phyloP scores from a whole-genome alignment of 2,888 invertebrate species.

The Parapristionchus giblindavisi region DNA sequence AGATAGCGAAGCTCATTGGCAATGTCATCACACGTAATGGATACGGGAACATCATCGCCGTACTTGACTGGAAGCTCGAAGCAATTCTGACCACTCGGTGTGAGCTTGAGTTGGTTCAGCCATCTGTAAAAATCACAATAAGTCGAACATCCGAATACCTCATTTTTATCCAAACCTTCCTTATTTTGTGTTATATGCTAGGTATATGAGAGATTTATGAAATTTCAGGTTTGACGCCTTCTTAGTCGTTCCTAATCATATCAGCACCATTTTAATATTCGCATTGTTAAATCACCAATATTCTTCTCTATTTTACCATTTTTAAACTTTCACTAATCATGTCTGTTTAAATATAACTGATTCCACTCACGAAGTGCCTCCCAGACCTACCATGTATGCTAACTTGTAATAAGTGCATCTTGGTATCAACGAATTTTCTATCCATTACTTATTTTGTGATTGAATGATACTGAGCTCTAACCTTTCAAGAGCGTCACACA shows the following conservation, averaged over 20 bases:
- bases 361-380: too few species aligned
- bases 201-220: too few species aligned
- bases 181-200: too few species aligned
- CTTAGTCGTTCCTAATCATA: too few species aligned
- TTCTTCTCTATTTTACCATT: too few species aligned
- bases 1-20: constrained; percentile 51
- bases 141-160: not conserved
- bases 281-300: not conserved
- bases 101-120: constrained; percentile 63
- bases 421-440: too few species aligned
- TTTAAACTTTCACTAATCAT: too few species aligned
- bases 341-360: too few species aligned
- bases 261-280: too few species aligned
- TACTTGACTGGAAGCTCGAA: constrained; percentile 60
- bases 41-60: constrained; percentile 47
- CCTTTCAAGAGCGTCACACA: constrained; percentile 84
- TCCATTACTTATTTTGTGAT: constrained; percentile 38
- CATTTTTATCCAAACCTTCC: not conserved
- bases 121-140: constrained; percentile 50
- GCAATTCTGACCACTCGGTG: constrained; percentile 45
- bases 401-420: too few species aligned
- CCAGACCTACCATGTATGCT: too few species aligned
- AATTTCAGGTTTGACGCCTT: too few species aligned
- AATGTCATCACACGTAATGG: constrained; percentile 53
- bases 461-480: constrained; percentile 31